A percentile compares a stretch with the other conserved stretches of the same genome.
These are phyloP conservation scores for Harpagoxenus sublaevis DNA, from an alignment of 2,888 invertebrate genomes.

Conservation along the genomic window DNA sequence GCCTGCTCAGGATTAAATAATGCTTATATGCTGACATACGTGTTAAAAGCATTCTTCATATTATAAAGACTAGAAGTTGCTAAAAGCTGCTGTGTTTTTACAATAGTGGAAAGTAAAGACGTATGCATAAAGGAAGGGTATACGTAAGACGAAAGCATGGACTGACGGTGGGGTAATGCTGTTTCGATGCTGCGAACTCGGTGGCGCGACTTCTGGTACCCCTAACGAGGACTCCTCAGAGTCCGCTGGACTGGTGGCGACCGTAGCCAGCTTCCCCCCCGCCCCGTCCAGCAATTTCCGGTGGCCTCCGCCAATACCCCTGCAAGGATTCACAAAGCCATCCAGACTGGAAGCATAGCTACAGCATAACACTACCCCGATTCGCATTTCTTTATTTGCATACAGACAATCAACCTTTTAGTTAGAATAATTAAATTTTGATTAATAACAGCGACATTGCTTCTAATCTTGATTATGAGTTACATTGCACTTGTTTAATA, in stretches of 20 bases:
- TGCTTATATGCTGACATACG: neutral
- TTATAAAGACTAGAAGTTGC: neutral
- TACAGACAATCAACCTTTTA: neutral
- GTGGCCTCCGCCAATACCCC: slow-evolving; percentile 87
- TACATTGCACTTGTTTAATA: neutral
- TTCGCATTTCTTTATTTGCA: slow-evolving; percentile 5
- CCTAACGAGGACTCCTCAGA: slow-evolving; percentile 86
- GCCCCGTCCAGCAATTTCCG: slow-evolving; percentile 86
- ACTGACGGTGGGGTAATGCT: slow-evolving; percentile 88
- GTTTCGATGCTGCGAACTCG: slow-evolving; percentile 86
- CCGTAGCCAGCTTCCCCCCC: slow-evolving; percentile 87
- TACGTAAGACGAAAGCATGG: slow-evolving; percentile 80
- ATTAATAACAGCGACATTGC: neutral
- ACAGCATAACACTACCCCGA: slow-evolving; percentile 28
- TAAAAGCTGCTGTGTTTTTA: neutral
- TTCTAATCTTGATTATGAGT: neutral
- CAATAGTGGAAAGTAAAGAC: slow-evolving; percentile 24
- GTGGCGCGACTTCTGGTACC: slow-evolving; percentile 82
- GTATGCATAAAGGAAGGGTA: slow-evolving; percentile 53
- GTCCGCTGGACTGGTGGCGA: slow-evolving; percentile 87
- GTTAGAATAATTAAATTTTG: neutral
- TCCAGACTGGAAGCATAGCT: slow-evolving; percentile 77
- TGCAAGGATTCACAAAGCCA: slow-evolving; percentile 85
- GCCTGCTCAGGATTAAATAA: neutral
- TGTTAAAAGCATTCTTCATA: neutral